Evolutionary conservation across 2,113 vertebrate species (phyloP).

Genomic region (Hypanus sabinus): DNA sequence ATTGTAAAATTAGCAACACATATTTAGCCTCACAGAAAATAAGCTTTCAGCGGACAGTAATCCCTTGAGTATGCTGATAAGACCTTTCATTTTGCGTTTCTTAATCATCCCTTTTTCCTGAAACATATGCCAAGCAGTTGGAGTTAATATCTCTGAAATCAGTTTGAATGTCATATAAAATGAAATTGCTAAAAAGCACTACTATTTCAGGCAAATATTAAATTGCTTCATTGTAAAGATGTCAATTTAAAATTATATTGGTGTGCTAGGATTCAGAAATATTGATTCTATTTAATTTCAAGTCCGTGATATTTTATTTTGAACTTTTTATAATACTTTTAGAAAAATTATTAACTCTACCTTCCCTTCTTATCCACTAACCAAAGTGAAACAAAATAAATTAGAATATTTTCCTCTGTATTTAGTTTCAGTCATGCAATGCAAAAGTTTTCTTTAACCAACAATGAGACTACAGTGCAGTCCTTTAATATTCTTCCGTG

Average conservation of each 20-base stretch:
- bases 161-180: slow-evolving; percentile 11
- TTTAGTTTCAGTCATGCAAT: not conserved
- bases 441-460: not conserved
- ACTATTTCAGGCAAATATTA: not conserved
- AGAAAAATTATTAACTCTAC: not conserved
- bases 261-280: not conserved
- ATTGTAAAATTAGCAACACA: not conserved
- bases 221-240: not conserved
- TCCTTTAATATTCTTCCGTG: slow-evolving; percentile 53
- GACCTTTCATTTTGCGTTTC: slow-evolving; percentile 10
- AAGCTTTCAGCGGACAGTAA: not conserved
- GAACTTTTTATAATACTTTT: not conserved
- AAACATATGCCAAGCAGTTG: slow-evolving; percentile 25
- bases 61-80: not conserved
- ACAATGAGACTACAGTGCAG: slow-evolving; percentile 52
- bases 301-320: not conserved
- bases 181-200: not conserved
- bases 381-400: not conserved
- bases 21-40: slow-evolving; percentile 10
- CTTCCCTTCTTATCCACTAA: not conserved
- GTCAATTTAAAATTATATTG: not conserved
- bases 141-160: not conserved
- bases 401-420: not conserved
- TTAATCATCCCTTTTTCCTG: slow-evolving; percentile 15
- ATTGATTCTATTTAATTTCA: not conserved